Evolutionary conservation across 2,113 vertebrate genomes (phyloP), one percentile per base, ranked within the genome.

Genomic region (Cavia aperea): DNA sequence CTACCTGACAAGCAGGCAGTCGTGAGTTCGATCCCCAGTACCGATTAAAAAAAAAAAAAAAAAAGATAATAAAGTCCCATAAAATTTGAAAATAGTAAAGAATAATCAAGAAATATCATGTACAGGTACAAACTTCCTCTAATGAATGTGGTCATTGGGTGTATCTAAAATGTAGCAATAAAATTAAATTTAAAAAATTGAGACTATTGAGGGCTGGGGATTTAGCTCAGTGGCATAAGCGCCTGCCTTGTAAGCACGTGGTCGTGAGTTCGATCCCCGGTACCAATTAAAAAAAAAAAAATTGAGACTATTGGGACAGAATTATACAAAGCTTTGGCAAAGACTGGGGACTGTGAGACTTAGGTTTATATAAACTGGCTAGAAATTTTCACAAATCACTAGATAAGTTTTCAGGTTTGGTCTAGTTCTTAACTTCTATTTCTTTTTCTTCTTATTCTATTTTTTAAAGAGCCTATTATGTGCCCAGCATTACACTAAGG

Each of bases 381-480:
- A 46, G 39, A 81, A 92, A 72, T 19, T 15, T 90, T 92, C 39
- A 43, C 43, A 73, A 83, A 36, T 84, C 78, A 81, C n/a, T 68
- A 63, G 62, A 65, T 79, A 72, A 93, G 83, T 95, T 94, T 75
- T 89, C 89, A 94, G 43, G 26, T 86, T 65, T 54, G 56, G 86
- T 92, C 70, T 94, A 72, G 46, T 72, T 90, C 90, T 65, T 86
- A 78, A 91, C 84, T 87, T 51, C 26, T 70, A 26, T 86, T 36
- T 31, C 13, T 49, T 33, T 26, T 1, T 18, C 2, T 21, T 24
- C 33, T 21, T 62, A 82, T 68, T 77, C 26, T 49, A 31, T 31
- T 77, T 49, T 49, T 78, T 90, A 36, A 90, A 84, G 85, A 89
- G 46, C 29, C 26, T 92, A 75, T 49, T 81, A 90, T 56, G 51